Evolutionary conservation across 2,797 vertebrate genomes (phyloP).

Genomic region (Phoebastria nigripes): DNA sequence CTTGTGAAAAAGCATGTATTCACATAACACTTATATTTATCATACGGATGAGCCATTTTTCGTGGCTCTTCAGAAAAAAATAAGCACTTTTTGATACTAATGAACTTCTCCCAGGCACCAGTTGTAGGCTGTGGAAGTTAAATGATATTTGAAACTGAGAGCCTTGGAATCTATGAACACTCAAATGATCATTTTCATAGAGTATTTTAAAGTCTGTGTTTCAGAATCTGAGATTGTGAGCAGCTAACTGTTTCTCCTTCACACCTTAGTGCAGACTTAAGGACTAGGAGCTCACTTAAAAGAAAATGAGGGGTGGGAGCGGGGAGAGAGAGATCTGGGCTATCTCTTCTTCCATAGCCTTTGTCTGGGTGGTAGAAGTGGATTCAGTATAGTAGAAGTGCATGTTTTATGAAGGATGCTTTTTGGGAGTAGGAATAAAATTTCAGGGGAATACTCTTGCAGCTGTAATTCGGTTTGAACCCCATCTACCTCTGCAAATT

Average conservation of each 20-base stretch:
- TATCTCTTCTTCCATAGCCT: not conserved
- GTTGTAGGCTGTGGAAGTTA: not conserved
- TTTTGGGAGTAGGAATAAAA: not conserved
- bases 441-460: not conserved
- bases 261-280: not conserved
- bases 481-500: not conserved
- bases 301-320: not conserved
- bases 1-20: not conserved
- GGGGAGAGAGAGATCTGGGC: not conserved
- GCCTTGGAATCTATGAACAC: not conserved
- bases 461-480: not conserved
- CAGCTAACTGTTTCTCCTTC: not conserved
- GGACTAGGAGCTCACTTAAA: not conserved
- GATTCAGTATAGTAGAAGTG: not conserved
- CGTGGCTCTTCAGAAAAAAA: not conserved
- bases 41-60: not conserved
- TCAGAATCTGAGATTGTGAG: not conserved
- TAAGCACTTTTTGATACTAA: not conserved
- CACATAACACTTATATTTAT: not conserved
- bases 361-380: not conserved
- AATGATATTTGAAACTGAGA: not conserved
- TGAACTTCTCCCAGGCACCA: not conserved
- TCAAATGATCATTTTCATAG: not conserved
- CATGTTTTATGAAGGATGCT: not conserved
- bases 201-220: not conserved